Conservation (phyloP, 2,797 vertebrate species). For the Phyllotis vaccarum region DNA sequence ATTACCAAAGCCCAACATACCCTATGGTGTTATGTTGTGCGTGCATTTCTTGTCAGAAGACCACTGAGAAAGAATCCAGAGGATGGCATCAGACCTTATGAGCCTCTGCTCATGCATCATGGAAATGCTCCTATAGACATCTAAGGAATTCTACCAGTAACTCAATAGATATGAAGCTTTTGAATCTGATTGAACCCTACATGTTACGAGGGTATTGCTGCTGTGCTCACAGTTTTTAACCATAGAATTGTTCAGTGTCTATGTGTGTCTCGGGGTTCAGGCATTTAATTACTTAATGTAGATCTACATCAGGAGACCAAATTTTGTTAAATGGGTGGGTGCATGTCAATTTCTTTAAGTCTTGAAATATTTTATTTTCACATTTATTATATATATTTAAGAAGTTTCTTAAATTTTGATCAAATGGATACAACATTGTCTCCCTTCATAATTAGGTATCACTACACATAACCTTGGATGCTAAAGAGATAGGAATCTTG, state of each 20-base stretch:
- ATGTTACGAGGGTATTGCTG: not conserved
- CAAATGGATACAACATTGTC: slow-evolving; percentile 13
- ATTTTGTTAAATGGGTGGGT: not conserved
- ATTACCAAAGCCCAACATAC: not conserved
- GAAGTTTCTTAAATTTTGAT: not conserved
- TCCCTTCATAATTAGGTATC: not conserved
- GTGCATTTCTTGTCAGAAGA: not conserved
- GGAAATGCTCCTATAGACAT: not conserved
- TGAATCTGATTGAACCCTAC: not conserved
- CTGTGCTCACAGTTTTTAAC: not conserved
- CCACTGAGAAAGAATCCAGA: not conserved
- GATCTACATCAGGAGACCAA: not conserved
- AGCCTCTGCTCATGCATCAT: not conserved
- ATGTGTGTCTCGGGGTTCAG: not conserved
- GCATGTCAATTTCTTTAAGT: slow-evolving; percentile 9
- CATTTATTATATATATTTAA: slow-evolving; percentile 2
- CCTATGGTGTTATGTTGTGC: not conserved
- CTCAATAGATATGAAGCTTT: not conserved
- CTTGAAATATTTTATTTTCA: not conserved
- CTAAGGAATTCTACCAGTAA: not conserved
- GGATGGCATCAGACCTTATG: not conserved
- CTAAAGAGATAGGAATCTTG: not conserved
- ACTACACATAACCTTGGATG: not conserved
- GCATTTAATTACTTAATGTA: not conserved
- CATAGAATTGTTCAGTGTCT: not conserved